phyloP scores from a whole-genome alignment of 2,113 vertebrate species.

The Oostethus manadensis region DNA sequence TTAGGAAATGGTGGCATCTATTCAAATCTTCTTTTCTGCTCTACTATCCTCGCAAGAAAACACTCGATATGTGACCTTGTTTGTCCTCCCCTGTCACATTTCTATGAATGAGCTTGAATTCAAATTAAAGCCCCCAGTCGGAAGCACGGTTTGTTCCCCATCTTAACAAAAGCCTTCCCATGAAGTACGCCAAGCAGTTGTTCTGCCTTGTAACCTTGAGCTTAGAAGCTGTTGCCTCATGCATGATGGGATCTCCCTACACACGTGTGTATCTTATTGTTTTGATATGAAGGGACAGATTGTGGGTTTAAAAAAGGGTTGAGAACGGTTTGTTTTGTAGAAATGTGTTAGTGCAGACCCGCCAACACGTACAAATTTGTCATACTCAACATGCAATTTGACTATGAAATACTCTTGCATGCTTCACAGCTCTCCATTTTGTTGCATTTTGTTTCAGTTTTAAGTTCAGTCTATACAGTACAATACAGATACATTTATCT shows the following conservation, averaged over 20 bases:
- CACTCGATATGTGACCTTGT: constrained; percentile 60
- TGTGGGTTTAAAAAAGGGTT: not conserved
- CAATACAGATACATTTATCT: no score
- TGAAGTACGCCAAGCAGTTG: constrained; percentile 59
- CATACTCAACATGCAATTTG: no score
- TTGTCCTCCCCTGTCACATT: constrained; percentile 51
- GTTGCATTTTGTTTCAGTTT: no score
- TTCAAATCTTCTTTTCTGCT: constrained; percentile 63
- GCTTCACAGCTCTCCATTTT: no score
- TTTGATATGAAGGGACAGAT: not conserved
- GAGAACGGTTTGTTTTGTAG: no score
- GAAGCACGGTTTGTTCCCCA: constrained; percentile 46
- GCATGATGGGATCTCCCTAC: constrained; percentile 43
- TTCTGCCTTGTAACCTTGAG: constrained; percentile 66
- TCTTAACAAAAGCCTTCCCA: constrained; percentile 60
- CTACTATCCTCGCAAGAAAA: constrained; percentile 49
- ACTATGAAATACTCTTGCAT: no score
- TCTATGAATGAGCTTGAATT: constrained; percentile 52
- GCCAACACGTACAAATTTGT: no score
- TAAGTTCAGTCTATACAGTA: no score
- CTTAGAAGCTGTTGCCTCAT: constrained; percentile 58
- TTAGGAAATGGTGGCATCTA: constrained; percentile 48
- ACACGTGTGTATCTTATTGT: not conserved
- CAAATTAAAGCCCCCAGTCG: constrained; percentile 46
- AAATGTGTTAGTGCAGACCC: no score